These are phyloP conservation scores for Heliconius charithonia DNA, from an alignment of 2,888 invertebrate genomes.

Conservation along the genomic window DNA sequence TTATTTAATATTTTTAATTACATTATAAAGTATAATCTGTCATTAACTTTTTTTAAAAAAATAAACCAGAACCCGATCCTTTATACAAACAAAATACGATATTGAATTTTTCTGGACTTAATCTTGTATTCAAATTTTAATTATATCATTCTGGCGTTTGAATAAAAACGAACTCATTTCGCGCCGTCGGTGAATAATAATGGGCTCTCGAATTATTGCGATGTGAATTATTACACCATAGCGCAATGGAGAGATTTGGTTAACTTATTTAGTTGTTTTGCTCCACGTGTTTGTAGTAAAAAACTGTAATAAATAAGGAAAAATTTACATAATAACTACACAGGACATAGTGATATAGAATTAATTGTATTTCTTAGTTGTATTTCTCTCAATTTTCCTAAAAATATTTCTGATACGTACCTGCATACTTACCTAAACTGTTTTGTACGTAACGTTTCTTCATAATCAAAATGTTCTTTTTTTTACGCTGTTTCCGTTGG, in stretches of 20 bases:
- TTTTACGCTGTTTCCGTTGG: neutral
- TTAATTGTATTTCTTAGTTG: neutral
- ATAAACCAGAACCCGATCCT: conserved; percentile 51
- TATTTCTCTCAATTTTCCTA: neutral
- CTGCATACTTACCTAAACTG: neutral
- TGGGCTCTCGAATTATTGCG: conserved; percentile 66
- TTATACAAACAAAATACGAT: conserved; percentile 62
- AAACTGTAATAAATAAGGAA: neutral
- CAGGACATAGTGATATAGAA: neutral
- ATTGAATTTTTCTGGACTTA: conserved; percentile 77
- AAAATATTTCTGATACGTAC: neutral
- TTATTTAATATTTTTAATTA: neutral
- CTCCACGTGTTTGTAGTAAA: neutral
- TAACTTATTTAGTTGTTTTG: neutral
- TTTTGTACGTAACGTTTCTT: neutral
- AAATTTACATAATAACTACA: neutral
- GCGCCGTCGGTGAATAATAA: conserved; percentile 78
- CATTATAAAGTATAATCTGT: neutral
- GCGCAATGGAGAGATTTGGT: conserved; percentile 48
- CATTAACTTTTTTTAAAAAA: neutral
- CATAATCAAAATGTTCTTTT: neutral
- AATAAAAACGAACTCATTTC: conserved; percentile 81
- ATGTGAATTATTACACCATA: conserved; percentile 58
- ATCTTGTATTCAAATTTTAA: conserved; percentile 83
- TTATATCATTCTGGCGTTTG: conserved; percentile 81